These are phyloP conservation scores for Oncorhynchus masou DNA, from an alignment of 2,113 vertebrate genomes.

Conservation along the genomic window DNA sequence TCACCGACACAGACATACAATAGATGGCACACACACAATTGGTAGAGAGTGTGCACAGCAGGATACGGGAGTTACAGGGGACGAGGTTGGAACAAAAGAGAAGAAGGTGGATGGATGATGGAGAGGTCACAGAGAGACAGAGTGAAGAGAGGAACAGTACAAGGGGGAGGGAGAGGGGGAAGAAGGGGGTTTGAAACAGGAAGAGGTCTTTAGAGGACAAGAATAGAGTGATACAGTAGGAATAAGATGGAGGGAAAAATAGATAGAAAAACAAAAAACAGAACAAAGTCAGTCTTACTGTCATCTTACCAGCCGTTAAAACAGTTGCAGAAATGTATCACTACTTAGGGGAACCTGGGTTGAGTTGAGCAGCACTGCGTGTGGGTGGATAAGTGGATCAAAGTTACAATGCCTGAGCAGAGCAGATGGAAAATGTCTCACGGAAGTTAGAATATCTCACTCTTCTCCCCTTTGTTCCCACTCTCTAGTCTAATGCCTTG, in stretches of 20 bases:
- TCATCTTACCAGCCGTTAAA: constrained; percentile 21
- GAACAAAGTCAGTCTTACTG: constrained; percentile 14
- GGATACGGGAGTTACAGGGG: constrained; percentile 13
- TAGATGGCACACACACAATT: constrained; percentile 22
- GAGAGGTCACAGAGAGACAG: neutral
- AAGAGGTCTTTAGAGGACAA: constrained; percentile 25
- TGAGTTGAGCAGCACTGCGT: constrained; percentile 33
- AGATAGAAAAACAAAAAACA: constrained; percentile 12
- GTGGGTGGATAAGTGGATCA: constrained; percentile 47
- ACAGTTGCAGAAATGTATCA: constrained; percentile 17
- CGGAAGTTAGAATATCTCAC: constrained; percentile 29
- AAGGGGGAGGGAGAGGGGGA: neutral
- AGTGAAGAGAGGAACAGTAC: neutral
- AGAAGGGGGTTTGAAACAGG: neutral
- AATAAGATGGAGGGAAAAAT: constrained; percentile 1
- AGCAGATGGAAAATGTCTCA: constrained; percentile 39
- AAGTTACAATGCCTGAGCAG: constrained; percentile 34
- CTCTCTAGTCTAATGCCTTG: constrained; percentile 12
- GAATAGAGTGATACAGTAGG: neutral
- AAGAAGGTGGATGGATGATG: neutral
- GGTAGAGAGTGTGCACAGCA: neutral
- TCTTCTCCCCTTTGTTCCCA: constrained; percentile 32
- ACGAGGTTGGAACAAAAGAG: constrained; percentile 33
- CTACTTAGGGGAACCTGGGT: constrained; percentile 18
- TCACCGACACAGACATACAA: constrained; percentile 44